Evolutionary conservation across 2,888 invertebrate species (phyloP), one percentile per base, ranked within the genome.

Genomic region (Vannuccia rotundouncinata): DNA sequence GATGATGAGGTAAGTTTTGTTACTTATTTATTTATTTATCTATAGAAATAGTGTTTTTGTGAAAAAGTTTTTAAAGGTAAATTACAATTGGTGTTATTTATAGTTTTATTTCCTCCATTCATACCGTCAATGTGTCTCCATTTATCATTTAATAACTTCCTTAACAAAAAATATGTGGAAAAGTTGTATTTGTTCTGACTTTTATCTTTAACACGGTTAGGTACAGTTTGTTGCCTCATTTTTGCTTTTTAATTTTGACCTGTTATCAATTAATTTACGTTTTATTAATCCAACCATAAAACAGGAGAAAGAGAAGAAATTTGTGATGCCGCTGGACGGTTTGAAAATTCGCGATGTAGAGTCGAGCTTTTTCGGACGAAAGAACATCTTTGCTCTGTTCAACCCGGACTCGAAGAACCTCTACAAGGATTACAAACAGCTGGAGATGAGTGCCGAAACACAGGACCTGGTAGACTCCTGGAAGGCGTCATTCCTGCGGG

Each of bases 401-500:
- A 97, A 96, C 91, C 95, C 95, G 0, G 99, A 99, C 87, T 94
- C 94, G 85, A 92, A 97, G 83, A 90, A 90, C 85, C 90, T 90
- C 31, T 90, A 90, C 87, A 91, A 96, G 92, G 99, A 99, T 89
- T 97, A 94, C 90, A 99, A 99, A 89, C 95, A 96, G 89, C 91
- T 99, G 84, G 99, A 99, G 90, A 90, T 99, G 87, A 97, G 97
- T 82, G 97, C 97, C 86, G 97, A 97, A 89, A 95, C 93, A 79
- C 93, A 95, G 86, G 97, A 97, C 86, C 96, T 96, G 84, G 95
- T 98, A 13, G 99, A 99, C 88, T 95, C 96, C 17, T 99, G 98
- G 99, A 99, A 99, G 89, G 99, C 99, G 0, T 99, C 98, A 2
- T 97, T 99, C 90, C 91, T 99, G 31, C 92, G 99, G 83, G 99